These are phyloP conservation scores for Vulpes vulpes DNA, from an alignment of 2,113 vertebrate species.

Conservation along the genomic window DNA sequence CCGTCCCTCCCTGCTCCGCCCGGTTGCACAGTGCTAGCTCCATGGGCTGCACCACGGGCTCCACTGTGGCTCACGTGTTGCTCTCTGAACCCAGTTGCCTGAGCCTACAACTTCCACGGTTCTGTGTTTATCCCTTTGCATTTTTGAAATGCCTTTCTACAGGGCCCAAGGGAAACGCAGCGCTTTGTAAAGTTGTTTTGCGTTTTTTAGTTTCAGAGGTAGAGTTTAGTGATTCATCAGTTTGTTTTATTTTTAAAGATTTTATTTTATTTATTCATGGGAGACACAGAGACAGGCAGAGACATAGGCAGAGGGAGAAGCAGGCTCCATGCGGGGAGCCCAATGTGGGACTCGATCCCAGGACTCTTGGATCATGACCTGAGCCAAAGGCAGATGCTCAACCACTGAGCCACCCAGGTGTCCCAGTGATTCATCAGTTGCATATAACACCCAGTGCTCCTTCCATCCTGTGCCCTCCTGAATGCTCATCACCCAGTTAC, in stretches of 20 bases:
- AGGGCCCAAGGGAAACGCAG: neutral
- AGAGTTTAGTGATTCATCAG: neutral
- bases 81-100: neutral
- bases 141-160: neutral
- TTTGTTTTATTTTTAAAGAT: neutral
- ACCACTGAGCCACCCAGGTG: too few species aligned
- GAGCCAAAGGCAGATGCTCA: too few species aligned
- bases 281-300: too few species aligned
- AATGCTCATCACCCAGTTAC: neutral
- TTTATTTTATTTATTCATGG: too few species aligned
- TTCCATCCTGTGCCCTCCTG: neutral
- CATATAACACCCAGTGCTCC: neutral
- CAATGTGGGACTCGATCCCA: too few species aligned
- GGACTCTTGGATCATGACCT: too few species aligned
- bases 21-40: too few species aligned
- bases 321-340: too few species aligned
- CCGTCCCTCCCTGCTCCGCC: too few species aligned
- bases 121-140: neutral
- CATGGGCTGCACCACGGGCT: too few species aligned
- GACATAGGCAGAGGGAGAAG: too few species aligned
- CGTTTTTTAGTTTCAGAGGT: neutral
- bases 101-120: neutral
- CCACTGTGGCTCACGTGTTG: too few species aligned
- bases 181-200: neutral
- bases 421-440: neutral